Evolutionary conservation across 2,797 vertebrate species (phyloP).

Genomic region (Phalanger gymnotis): DNA sequence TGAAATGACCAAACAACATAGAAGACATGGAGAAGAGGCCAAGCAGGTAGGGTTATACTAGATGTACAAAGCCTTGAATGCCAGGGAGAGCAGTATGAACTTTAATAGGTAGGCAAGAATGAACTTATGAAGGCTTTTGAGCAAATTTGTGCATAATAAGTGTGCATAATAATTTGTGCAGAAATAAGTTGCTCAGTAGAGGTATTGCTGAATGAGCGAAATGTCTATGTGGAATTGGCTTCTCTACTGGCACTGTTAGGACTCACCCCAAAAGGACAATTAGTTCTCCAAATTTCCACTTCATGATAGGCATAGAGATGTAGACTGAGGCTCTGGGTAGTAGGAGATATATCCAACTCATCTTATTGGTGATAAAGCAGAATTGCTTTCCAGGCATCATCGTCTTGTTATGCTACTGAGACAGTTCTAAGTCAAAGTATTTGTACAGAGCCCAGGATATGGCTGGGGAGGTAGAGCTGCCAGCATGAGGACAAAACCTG

Average conservation of each 20-base stretch:
- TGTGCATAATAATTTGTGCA: too few species aligned
- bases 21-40: background rate
- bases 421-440: background rate
- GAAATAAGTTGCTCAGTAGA: background rate
- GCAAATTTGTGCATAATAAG: background rate
- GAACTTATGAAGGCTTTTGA: background rate
- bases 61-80: background rate
- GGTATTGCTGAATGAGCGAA: background rate
- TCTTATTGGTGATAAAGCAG: background rate
- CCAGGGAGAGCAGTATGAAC: background rate
- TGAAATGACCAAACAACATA: background rate
- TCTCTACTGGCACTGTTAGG: background rate
- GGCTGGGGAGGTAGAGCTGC: background rate
- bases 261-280: background rate
- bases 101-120: background rate
- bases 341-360: background rate
- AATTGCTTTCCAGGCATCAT: background rate
- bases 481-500: background rate
- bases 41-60: background rate
- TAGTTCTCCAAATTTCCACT: background rate
- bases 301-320: background rate
- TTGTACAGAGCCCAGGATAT: background rate
- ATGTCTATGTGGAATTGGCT: background rate
- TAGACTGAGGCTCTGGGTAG: background rate
- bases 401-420: background rate